Evolutionary conservation across 2,888 invertebrate genomes (phyloP), one percentile per base, ranked within the genome.

Genomic region (Brachyptera putata): DNA sequence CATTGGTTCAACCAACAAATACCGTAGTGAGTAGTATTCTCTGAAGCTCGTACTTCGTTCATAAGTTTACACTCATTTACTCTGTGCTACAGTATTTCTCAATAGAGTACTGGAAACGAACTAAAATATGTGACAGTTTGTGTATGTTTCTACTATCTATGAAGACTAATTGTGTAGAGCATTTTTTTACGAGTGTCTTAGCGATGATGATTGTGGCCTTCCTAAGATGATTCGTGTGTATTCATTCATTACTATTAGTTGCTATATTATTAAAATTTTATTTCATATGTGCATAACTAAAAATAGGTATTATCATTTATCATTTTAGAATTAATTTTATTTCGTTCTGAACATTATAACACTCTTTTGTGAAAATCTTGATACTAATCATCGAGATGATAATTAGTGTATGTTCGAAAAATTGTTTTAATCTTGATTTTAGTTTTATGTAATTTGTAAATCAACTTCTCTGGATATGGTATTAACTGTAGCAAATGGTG

Each of bases 191-290:
- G 18, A 53, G 34, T 46, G 53, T 36, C 53, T 53, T 53, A 53
- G 53, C 18, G 3, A 21, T 46, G 21, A 46, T 46, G 22, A 53
- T 53, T 53, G 53, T 53, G 53, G 53, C 53, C 53, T 53, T 53
- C 53, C 53, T 36, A 36, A 34, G n/a, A 53, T 36, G 18, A 43
- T 18, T 43, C 43, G 3, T 43, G 43, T 43, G 18, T 43, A 43
- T 30, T 30, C 7, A 11, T n/a, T n/a, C 30, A 30, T 5, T 30
- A 30, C 11, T 30, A n/a, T 30, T 30, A 30, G 30, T 30, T 30
- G 30, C 30, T 30, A 30, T 7, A 7, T 5, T 11, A 30, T n/a
- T n/a, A n/a, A 5, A 5, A 11, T 30, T 30, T 30, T 30, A 30
- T 30, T 30, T 30, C 30, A 30, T 30, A 30, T 30, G 11, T 11